Evolutionary conservation across 2,888 invertebrate species (phyloP).

Genomic region (Gymnosoma rotundatum): DNA sequence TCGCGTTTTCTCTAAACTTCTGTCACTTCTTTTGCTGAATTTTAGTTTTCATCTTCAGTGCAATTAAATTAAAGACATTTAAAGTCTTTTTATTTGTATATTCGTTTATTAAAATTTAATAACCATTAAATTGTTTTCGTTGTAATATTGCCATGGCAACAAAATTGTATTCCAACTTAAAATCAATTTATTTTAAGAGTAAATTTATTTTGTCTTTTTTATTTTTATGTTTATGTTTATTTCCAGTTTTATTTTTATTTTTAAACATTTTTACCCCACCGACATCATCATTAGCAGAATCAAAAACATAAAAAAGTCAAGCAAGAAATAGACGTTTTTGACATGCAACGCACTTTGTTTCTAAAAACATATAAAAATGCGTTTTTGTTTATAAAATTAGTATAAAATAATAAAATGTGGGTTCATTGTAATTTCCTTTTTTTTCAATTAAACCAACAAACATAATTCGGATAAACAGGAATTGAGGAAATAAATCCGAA

Average conservation of each 20-base stretch:
- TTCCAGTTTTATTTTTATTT: conserved; percentile 49
- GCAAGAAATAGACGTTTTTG: conserved; percentile 13
- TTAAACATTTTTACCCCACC: conserved; percentile 47
- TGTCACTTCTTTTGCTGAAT: neutral
- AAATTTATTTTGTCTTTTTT: conserved; percentile 58
- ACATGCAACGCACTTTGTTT: neutral
- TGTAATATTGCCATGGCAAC: conserved; percentile 53
- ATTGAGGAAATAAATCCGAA: conserved; percentile 54
- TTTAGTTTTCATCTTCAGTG: conserved; percentile 22
- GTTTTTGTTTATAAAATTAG: conserved; percentile 45
- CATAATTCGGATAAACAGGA: conserved; percentile 29
- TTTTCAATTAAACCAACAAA: neutral
- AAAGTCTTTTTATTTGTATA: conserved; percentile 26
- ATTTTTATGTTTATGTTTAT: conserved; percentile 46
- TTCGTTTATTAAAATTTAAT: conserved; percentile 38
- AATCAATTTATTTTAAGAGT: conserved; percentile 56
- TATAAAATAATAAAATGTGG: conserved; percentile 18
- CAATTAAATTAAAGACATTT: conserved; percentile 36
- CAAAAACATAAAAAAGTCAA: conserved; percentile 12
- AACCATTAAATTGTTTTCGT: conserved; percentile 31
- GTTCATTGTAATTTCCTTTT: conserved; percentile 25
- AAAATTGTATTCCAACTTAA: conserved; percentile 57
- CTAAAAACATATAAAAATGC: conserved; percentile 57
- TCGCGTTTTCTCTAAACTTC: conserved; percentile 8
- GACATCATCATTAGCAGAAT: neutral